Conservation (phyloP, 2,113 vertebrate species). For the Mystacornis crossleyi region DNA sequence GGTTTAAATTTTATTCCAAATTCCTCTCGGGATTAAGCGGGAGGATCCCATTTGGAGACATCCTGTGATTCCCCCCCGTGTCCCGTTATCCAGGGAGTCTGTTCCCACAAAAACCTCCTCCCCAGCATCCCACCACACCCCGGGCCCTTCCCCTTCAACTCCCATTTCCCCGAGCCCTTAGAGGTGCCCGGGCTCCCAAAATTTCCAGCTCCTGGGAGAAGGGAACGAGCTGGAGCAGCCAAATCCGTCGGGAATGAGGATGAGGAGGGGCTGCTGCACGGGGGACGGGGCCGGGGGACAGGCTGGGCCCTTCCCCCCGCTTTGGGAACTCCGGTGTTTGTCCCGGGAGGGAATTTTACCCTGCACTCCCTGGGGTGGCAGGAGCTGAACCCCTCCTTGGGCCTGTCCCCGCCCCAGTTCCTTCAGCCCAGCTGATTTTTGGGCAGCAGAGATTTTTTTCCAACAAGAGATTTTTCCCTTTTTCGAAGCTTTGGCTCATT, state of each 20-base stretch:
- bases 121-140: background rate
- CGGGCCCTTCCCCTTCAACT: too few species aligned
- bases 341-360: too few species aligned
- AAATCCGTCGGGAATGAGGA: background rate
- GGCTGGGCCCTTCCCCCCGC: too few species aligned
- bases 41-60: background rate
- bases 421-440: background rate
- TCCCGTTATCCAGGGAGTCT: background rate
- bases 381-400: background rate
- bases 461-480: slow-evolving; percentile 42
- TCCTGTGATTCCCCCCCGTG: too few species aligned
- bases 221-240: too few species aligned
- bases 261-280: background rate
- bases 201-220: background rate
- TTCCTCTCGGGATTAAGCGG: accelerated
- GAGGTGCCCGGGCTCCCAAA: too few species aligned
- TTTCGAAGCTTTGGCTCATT: background rate
- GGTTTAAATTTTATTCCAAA: background rate
- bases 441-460: slow-evolving; percentile 44
- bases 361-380: too few species aligned
- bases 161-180: background rate
- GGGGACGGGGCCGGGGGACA: too few species aligned
- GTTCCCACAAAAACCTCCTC: background rate
- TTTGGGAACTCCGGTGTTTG: too few species aligned
- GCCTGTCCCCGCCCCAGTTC: too few species aligned